Conservation (phyloP, 2,888 invertebrate species). For the Amorpha juglandis region DNA sequence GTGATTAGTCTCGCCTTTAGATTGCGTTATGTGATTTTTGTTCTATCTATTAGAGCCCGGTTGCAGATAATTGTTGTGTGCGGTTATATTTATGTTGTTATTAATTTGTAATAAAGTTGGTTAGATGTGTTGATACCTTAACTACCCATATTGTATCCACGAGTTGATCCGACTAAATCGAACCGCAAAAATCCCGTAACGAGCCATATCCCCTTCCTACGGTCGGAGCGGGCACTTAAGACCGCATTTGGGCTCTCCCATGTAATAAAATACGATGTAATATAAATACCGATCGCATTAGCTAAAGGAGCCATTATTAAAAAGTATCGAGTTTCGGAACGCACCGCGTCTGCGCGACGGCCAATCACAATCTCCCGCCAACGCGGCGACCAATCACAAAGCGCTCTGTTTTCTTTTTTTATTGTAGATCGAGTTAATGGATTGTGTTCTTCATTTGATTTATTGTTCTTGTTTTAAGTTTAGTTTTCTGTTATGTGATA, state of each 20-base stretch:
- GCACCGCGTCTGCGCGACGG: slow-evolving; percentile 59
- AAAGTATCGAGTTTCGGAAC: slow-evolving; percentile 82
- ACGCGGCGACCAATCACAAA: slow-evolving; percentile 66
- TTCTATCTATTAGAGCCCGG: slow-evolving; percentile 59
- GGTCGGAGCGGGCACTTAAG: slow-evolving; percentile 58
- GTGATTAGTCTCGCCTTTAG: slow-evolving; percentile 69
- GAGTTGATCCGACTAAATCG: slow-evolving; percentile 11
- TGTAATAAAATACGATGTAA: slow-evolving; percentile 81
- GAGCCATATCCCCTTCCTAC: slow-evolving; percentile 26
- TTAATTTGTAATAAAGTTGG: slow-evolving; percentile 42
- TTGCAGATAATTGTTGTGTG: slow-evolving; percentile 37
- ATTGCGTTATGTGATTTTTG: slow-evolving; percentile 61
- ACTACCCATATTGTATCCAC: slow-evolving; percentile 24
- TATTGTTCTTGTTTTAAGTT: slow-evolving; percentile 59
- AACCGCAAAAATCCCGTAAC: slow-evolving; percentile 23
- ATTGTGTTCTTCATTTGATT: slow-evolving; percentile 83
- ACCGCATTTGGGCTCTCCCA: slow-evolving; percentile 66
- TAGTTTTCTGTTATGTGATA: slow-evolving; percentile 31
- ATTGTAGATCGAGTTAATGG: slow-evolving; percentile 78
- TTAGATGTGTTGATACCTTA: slow-evolving; percentile 29
- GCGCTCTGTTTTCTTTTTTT: slow-evolving; percentile 65
- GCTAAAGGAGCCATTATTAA: slow-evolving; percentile 83
- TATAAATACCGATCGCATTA: slow-evolving; percentile 82
- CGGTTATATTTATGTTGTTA: not conserved
- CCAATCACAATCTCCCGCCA: slow-evolving; percentile 72